Evolutionary conservation across 2,797 vertebrate species (phyloP).

Genomic region (Mustela erminea): DNA sequence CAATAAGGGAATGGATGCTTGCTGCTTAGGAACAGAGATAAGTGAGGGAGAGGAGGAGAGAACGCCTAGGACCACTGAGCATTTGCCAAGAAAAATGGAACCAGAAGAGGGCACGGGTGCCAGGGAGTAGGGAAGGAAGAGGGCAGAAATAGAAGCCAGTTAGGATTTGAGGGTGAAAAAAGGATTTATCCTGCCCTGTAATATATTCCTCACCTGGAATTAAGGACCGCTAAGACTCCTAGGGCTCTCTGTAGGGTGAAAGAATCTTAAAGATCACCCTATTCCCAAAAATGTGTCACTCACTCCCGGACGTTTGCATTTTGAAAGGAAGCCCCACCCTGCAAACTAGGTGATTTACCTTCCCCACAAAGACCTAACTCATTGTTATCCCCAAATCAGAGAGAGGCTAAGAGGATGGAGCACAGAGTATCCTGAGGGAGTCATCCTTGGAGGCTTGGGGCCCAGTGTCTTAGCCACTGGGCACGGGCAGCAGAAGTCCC

Average conservation of each 20-base stretch:
- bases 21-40: not conserved
- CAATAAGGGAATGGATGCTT: not conserved
- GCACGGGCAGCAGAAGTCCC: not conserved
- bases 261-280: slow-evolving; percentile 6
- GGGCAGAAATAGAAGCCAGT: not conserved
- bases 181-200: not conserved
- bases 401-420: not conserved
- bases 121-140: not conserved
- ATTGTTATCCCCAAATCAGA: not conserved
- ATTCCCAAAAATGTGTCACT: not conserved
- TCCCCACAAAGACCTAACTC: not conserved
- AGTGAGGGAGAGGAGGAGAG: not conserved
- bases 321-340: not conserved
- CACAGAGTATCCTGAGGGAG: not conserved
- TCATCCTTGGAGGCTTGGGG: not conserved
- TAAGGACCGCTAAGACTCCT: not conserved
- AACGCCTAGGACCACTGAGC: not conserved
- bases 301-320: not conserved
- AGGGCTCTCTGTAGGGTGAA: not conserved
- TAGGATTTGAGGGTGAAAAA: not conserved
- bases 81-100: not conserved
- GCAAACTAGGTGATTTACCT: not conserved
- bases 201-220: not conserved
- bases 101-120: not conserved
- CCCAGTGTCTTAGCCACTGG: not conserved